Percentiles rank a stretch among this genome's conserved stretches.
Conservation (phyloP, 1,140 invertebrate species). For the Laupala kohalensis region DNA sequence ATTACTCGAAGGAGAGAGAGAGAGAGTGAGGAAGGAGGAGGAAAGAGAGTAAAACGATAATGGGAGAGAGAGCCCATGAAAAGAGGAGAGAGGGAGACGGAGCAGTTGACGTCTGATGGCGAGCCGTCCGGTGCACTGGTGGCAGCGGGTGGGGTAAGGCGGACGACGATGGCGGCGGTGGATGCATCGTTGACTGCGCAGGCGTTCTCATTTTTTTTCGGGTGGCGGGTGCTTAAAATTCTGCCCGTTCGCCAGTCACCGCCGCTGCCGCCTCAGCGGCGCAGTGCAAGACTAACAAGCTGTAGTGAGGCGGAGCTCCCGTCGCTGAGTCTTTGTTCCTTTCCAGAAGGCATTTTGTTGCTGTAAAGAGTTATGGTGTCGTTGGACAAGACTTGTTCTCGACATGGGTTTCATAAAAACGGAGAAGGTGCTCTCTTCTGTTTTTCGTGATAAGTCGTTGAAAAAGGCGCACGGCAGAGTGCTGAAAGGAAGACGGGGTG, state of each 20-base stretch:
- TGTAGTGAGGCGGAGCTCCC: background rate
- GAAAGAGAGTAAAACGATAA: too few relatives aligned
- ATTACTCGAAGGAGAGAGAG: background rate
- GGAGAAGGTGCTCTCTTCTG: background rate
- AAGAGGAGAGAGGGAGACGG: too few relatives aligned
- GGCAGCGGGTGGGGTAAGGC: background rate
- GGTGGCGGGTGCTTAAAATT: background rate
- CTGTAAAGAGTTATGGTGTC: background rate
- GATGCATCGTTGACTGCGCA: background rate
- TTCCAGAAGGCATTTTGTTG: background rate
- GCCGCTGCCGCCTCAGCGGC: too few relatives aligned
- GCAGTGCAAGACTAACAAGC: background rate
- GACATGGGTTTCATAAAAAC: background rate
- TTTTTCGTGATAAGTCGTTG: background rate
- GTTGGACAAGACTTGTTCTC: background rate
- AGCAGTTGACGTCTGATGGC: too few relatives aligned
- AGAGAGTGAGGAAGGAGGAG: too few relatives aligned
- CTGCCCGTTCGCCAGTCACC: background rate
- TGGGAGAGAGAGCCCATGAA: too few relatives aligned
- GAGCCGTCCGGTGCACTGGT: background rate
- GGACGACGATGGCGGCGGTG: background rate
- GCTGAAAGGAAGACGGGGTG: too few relatives aligned
- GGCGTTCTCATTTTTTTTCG: background rate
- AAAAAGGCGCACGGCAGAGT: background rate
- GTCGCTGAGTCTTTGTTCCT: background rate